Evolutionary conservation across 2,113 vertebrate species (phyloP).

Genomic region (Phocoena phocoena): DNA sequence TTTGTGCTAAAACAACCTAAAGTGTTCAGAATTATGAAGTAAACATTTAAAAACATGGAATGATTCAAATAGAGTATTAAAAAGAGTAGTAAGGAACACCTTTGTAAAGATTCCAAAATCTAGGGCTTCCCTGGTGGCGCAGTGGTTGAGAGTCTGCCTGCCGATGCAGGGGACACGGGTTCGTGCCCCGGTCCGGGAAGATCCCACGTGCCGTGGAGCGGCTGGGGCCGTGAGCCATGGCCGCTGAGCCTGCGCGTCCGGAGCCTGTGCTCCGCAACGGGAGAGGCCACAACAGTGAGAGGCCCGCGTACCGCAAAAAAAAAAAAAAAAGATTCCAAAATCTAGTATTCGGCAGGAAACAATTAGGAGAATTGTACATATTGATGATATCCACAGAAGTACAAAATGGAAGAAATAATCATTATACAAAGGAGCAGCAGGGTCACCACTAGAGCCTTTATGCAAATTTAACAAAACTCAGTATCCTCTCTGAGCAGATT

Average conservation of each 20-base stretch:
- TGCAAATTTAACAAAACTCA: background rate
- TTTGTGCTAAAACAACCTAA: background rate
- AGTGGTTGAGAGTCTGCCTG: too few species aligned
- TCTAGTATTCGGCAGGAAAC: background rate
- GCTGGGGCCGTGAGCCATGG: too few species aligned
- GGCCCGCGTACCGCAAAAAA: too few species aligned
- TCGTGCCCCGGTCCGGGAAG: too few species aligned
- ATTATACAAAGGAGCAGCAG: background rate
- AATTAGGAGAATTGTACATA: background rate
- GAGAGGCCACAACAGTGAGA: too few species aligned
- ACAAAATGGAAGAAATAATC: background rate
- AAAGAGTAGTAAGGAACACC: background rate
- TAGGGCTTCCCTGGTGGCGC: background rate
- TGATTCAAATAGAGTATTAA: background rate
- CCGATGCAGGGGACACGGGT: too few species aligned
- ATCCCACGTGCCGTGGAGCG: too few species aligned
- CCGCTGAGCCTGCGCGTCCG: too few species aligned
- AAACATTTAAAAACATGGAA: slow-evolving; percentile 15
- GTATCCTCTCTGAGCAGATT: background rate
- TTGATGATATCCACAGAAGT: background rate
- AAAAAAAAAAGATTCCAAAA: background rate
- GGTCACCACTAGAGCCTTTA: background rate
- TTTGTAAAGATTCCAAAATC: background rate
- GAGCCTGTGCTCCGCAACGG: too few species aligned
- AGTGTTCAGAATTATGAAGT: background rate